A percentile compares a stretch with the other conserved stretches of the same genome.
phyloP scores from a whole-genome alignment of 2,113 vertebrate genomes.

The Pedionomus torquatus region DNA sequence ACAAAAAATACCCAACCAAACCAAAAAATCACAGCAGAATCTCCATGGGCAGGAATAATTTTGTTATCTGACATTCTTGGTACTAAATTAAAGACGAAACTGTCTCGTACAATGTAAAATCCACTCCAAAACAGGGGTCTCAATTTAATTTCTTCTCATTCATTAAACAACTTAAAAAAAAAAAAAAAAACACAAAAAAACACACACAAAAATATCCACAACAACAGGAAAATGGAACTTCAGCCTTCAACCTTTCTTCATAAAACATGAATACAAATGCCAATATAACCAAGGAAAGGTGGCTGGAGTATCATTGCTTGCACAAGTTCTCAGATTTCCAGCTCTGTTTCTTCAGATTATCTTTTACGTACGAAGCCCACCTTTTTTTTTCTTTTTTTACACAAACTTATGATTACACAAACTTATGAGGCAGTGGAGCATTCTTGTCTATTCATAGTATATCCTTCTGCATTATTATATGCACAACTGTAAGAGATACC shows the following conservation, averaged over 20 bases:
- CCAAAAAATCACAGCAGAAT: neutral
- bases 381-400: neutral
- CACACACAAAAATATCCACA: neutral
- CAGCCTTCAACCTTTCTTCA: neutral
- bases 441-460: neutral
- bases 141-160: neutral
- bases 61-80: accelerated
- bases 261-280: neutral
- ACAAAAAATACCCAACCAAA: neutral
- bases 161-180: neutral
- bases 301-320: neutral
- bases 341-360: neutral
- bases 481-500: neutral
- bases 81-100: neutral
- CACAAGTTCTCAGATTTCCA: neutral
- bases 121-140: neutral
- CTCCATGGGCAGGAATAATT: accelerated
- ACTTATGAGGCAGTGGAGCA: neutral
- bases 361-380: neutral
- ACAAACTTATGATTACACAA: neutral
- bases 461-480: neutral
- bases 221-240: neutral
- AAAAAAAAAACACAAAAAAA: neutral
- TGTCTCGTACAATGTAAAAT: neutral
- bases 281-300: neutral